Conservation (phyloP, 2,797 vertebrate species). For the Manis javanica region DNA sequence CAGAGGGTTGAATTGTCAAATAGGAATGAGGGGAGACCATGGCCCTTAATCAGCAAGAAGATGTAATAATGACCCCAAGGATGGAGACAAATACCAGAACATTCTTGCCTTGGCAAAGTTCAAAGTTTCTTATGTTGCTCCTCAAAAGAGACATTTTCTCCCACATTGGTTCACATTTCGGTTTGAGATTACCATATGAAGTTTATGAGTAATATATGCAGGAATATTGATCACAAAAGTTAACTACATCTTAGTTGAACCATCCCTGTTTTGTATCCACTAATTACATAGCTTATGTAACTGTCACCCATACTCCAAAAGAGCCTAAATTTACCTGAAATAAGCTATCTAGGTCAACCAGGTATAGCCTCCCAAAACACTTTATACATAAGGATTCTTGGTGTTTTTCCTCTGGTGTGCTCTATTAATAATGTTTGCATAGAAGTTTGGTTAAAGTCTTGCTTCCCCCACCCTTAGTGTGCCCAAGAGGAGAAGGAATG, state of each 20-base stretch:
- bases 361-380: background rate
- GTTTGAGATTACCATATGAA: background rate
- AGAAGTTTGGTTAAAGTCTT: background rate
- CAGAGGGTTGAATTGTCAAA: background rate
- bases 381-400: background rate
- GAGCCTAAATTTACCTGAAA: background rate
- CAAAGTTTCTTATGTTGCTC: background rate
- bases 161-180: background rate
- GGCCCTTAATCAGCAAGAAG: background rate
- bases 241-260: background rate
- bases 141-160: background rate
- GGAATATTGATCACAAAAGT: background rate
- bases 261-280: background rate
- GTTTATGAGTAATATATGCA: background rate
- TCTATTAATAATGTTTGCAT: background rate
- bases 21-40: too few species aligned
- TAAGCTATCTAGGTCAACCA: background rate
- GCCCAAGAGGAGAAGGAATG: background rate
- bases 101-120: background rate
- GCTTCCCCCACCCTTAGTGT: fast-evolving
- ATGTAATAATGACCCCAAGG: background rate
- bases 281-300: background rate
- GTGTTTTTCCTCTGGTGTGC: background rate
- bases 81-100: background rate
- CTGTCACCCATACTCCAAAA: background rate